phyloP scores from a whole-genome alignment of 2,113 vertebrate genomes.

The Synchiropus splendidus region DNA sequence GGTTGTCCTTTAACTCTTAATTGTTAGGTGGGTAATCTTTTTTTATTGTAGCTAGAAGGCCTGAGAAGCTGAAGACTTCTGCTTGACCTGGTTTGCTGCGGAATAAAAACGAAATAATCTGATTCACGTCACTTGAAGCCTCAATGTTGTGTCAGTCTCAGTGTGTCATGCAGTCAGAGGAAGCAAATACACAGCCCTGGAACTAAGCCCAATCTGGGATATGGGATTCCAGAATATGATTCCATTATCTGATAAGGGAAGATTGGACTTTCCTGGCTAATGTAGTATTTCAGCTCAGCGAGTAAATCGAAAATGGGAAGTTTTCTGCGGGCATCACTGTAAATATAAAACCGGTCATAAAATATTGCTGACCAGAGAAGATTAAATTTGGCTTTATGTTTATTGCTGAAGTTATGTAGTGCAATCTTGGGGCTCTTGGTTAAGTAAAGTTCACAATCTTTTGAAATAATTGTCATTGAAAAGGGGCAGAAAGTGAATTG shows the following conservation, averaged over 20 bases:
- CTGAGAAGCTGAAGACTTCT: conserved; percentile 10
- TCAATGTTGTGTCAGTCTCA: conserved; percentile 15
- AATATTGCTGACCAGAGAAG: no score
- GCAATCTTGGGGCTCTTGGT: no score
- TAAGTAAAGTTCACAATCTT: no score
- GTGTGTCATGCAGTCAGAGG: conserved; percentile 15
- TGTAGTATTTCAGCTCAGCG: conserved; percentile 36
- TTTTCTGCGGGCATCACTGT: conserved; percentile 2
- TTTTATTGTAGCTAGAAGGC: conserved; percentile 1
- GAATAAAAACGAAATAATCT: conserved; percentile 16
- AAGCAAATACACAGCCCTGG: conserved; percentile 17
- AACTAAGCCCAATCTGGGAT: conserved; percentile 18
- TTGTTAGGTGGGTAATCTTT: conserved; percentile 18
- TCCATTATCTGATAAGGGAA: conserved; percentile 55
- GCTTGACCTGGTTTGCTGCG: conserved; percentile 9
- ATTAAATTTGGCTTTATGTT: no score
- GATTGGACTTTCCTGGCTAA: conserved; percentile 37
- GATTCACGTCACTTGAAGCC: conserved; percentile 13
- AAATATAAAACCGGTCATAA: conserved; percentile 13
- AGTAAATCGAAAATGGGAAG: conserved; percentile 34
- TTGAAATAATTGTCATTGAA: no score
- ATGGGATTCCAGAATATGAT: conserved; percentile 41
- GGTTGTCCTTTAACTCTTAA: conserved; percentile 16
- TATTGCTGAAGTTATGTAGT: no score
- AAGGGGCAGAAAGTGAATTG: no score